These are phyloP conservation scores for Hipposideros larvatus DNA, from an alignment of 2,797 vertebrate species.

Conservation along the genomic window DNA sequence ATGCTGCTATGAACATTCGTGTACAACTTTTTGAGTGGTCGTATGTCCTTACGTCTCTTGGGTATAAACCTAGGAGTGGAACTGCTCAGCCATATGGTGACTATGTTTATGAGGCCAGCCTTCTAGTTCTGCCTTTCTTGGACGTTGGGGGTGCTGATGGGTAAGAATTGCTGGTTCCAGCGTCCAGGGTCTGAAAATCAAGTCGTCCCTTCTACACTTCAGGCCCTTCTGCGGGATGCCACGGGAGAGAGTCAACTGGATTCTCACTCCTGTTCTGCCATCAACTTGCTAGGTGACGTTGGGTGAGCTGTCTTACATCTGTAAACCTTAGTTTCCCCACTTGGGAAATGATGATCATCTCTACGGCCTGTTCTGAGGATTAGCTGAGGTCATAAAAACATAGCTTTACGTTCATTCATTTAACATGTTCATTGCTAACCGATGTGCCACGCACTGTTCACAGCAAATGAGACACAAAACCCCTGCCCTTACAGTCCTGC, in stretches of 20 bases:
- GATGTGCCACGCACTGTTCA: neutral
- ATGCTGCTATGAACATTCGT: neutral
- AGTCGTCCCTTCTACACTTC: neutral
- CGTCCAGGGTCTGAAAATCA: neutral
- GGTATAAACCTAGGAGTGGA: neutral
- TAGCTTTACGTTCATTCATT: neutral
- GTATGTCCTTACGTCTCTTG: neutral
- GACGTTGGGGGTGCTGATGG: neutral
- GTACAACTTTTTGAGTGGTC: neutral
- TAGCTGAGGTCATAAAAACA: neutral
- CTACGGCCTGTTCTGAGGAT: neutral
- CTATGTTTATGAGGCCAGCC: neutral
- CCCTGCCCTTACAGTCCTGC: neutral
- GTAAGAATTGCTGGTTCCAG: neutral
- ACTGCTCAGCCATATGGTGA: neutral
- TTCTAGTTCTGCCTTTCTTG: neutral
- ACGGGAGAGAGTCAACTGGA: neutral
- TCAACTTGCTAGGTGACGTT: neutral
- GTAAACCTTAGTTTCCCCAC: neutral
- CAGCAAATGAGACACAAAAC: too few species aligned
- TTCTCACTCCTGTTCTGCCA: neutral
- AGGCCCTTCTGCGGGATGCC: neutral
- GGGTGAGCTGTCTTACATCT: neutral
- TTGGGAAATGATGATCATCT: neutral
- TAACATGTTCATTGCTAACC: neutral